A percentile compares a stretch with the other conserved stretches of the same genome.
phyloP scores from a whole-genome alignment of 2,888 invertebrate genomes.

The Himalopsyche tibetana region DNA sequence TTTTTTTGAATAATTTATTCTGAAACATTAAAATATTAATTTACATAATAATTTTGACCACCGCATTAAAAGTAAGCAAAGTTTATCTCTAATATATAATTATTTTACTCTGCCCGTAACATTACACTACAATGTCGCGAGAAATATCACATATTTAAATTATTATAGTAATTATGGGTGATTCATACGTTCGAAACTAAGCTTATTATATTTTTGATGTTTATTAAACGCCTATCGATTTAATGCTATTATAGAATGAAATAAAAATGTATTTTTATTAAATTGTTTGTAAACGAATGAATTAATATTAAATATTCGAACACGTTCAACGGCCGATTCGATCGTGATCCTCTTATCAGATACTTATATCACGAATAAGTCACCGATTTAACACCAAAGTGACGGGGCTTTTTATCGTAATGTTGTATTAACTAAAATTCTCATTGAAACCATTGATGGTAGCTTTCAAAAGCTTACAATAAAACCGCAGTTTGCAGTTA shows the following conservation, averaged over 20 bases:
- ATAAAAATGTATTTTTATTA: conserved; percentile 38
- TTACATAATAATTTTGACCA: too few species aligned
- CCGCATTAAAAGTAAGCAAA: too few species aligned
- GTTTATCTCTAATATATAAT: too few species aligned
- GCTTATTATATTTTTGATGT: conserved; percentile 18
- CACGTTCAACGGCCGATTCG: conserved; percentile 57
- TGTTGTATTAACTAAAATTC: not conserved
- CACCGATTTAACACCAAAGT: conserved; percentile 50
- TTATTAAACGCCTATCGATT: conserved; percentile 16
- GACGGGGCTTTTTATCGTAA: conserved; percentile 1
- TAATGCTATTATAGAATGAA: conserved; percentile 1
- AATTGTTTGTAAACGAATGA: conserved; percentile 39
- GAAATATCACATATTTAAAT: too few species aligned
- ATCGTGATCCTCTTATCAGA: conserved; percentile 60
- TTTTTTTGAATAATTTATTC: too few species aligned
- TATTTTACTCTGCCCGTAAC: too few species aligned
- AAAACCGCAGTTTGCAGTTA: too few species aligned
- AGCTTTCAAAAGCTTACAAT: too few species aligned
- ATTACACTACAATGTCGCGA: too few species aligned
- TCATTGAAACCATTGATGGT: too few species aligned
- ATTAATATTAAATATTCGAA: conserved; percentile 37
- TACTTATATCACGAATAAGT: conserved; percentile 51
- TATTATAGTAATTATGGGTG: not conserved
- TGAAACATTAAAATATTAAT: too few species aligned
- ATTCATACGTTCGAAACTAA: not conserved